A percentile compares a stretch with the other conserved stretches of the same genome.
Evolutionary conservation across 2,888 invertebrate genomes (phyloP).

Genomic region (Zelleria hepariella): DNA sequence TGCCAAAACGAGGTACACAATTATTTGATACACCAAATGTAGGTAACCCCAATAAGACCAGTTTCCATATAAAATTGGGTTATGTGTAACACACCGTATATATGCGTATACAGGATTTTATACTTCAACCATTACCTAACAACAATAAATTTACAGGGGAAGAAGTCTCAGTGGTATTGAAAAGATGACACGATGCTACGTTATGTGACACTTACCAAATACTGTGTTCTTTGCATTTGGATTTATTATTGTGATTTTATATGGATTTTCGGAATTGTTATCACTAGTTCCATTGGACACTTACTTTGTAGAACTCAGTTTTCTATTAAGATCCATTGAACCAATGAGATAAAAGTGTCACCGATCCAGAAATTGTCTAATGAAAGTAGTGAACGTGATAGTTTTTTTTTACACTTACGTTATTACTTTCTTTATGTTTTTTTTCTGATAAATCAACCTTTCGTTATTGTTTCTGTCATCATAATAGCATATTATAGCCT

Average conservation of each 20-base stretch:
- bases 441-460: conserved; percentile 2
- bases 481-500: conserved; percentile 15
- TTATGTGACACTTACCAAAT: conserved; percentile 43
- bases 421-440: conserved; percentile 5
- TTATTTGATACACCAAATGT: too few relatives aligned
- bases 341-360: too few relatives aligned
- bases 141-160: neutral
- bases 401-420: conserved; percentile 20
- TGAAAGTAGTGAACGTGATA: neutral
- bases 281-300: neutral
- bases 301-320: neutral
- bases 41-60: too few relatives aligned
- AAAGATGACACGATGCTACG: conserved; percentile 39
- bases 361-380: neutral
- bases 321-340: too few relatives aligned
- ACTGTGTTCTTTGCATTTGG: conserved; percentile 43
- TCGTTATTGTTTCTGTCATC: conserved; percentile 5
- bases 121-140: neutral
- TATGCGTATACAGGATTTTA: neutral
- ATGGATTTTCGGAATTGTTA: neutral
- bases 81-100: conserved; percentile 2
- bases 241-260: conserved; percentile 27
- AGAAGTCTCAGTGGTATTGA: conserved; percentile 34
- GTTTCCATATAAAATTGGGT: too few relatives aligned
- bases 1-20: too few relatives aligned